Evolutionary conservation across 2,797 vertebrate species (phyloP), one percentile per base, ranked within the genome.

Genomic region (Phalloptychus januarius): DNA sequence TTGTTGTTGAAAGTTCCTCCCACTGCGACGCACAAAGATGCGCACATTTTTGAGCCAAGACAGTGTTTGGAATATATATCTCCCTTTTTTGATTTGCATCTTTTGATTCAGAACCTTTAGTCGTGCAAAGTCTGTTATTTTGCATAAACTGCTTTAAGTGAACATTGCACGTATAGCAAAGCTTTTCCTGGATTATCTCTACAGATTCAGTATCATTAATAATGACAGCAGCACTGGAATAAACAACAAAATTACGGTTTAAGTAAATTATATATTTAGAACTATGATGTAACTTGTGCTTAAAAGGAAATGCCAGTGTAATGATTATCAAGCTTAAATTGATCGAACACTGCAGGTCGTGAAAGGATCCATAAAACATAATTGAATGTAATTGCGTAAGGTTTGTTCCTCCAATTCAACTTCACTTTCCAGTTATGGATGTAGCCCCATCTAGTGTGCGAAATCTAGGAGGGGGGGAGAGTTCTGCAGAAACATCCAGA

Each of bases 11-110:
- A 79, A 75, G 76, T 79, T 85, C 84, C 91, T 90, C 91, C 94
- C 91, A 89, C 82, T 81, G 73, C 20, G 84, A 88, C 91, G 42
- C 88, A 91, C 89, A 84, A 85, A 90, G 84, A 90, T 90, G 87
- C 76, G 81, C 65, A 25, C 48, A 74, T 78, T 78, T 88, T 79
- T 75, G 72, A 69, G 76, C 42, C 33, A 44, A 74, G 38, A 58
- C 13, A 33, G 75, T 58, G 44, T 12, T 28, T 36, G 7, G 42
- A 70, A 28, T 44, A 45, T 2, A 2, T 28, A 31, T 58, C 7
- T 42, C 25, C 28, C 38, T 3, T 40, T 40, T 11, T 40, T 33
- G 6, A 20, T 18, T 33, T 3, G 7, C 16, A 23, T 72, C 10
- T 8, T 38, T 54, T n/a, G 52, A 4, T 36, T 1, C 38, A 40